phyloP scores from a whole-genome alignment of 53 echinoderm and acorn worm genomes.

The Antedon mediterranea region DNA sequence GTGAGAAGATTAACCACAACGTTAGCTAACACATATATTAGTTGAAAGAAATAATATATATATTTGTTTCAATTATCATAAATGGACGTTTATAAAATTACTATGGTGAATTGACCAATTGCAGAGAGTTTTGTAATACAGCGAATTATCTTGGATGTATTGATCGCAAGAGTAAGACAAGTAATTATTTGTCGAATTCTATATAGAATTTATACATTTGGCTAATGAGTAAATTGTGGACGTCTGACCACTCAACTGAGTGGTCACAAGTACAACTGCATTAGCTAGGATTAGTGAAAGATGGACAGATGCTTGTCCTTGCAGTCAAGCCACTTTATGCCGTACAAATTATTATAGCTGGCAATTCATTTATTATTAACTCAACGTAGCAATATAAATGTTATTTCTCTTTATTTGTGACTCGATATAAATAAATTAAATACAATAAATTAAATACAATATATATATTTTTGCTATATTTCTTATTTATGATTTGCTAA shows the following conservation, averaged over 20 bases:
- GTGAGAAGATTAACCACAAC: no score
- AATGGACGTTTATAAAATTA: not conserved
- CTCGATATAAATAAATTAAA: no score
- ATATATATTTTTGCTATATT: no score
- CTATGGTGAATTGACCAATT: not conserved
- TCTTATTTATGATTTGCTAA: no score
- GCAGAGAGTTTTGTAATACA: not conserved
- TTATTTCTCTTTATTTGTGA: no score
- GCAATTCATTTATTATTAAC: no score
- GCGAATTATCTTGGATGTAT: not conserved
- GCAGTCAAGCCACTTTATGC: not conserved
- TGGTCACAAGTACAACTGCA: not conserved
- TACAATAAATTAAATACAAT: no score
- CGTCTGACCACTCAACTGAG: not conserved
- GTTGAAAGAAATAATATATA: no score
- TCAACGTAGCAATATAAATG: no score
- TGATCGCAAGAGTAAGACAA: not conserved
- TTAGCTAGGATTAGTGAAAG: not conserved
- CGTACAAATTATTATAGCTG: not conserved
- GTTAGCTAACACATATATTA: no score
- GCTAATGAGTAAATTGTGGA: not conserved
- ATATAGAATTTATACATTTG: not conserved
- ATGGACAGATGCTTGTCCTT: not conserved
- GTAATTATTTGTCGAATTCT: not conserved
- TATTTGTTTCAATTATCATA: no score